phyloP scores from a whole-genome alignment of 2,888 invertebrate genomes.

The Ornithoptera alexandrae region DNA sequence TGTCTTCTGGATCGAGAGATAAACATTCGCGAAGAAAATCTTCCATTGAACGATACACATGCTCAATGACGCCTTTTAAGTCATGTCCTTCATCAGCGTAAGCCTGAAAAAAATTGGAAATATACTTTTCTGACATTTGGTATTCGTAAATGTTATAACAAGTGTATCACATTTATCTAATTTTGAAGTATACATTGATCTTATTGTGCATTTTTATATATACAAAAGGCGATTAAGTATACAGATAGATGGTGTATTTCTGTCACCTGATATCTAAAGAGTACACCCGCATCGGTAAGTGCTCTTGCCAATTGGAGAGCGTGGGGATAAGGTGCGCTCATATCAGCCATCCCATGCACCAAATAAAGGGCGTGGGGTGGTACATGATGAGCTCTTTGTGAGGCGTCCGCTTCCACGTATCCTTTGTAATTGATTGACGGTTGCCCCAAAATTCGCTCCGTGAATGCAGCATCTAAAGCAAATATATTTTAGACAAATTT shows the following conservation, averaged over 20 bases:
- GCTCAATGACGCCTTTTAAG: constrained; percentile 90
- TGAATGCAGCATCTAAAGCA: constrained; percentile 93
- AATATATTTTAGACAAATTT: not conserved
- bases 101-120: constrained; percentile 81
- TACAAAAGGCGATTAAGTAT: not conserved
- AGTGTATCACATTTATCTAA: not conserved
- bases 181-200: not conserved
- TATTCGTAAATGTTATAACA: not conserved
- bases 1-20: constrained; percentile 89
- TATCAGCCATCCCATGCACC: constrained; percentile 95
- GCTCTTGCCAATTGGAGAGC: constrained; percentile 93
- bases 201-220: no score
- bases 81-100: constrained; percentile 96
- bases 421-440: constrained; percentile 93
- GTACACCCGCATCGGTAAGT: constrained; percentile 91
- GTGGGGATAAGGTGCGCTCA: constrained; percentile 96
- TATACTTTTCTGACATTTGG: not conserved
- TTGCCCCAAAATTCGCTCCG: constrained; percentile 94
- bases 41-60: constrained; percentile 96
- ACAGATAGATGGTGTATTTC: not conserved
- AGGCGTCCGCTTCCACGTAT: constrained; percentile 95
- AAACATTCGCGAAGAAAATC: constrained; percentile 94
- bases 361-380: constrained; percentile 93
- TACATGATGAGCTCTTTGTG: constrained; percentile 92
- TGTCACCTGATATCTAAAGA: constrained; percentile 95